A percentile compares a stretch with the other conserved stretches of the same genome.
Conservation (phyloP, 2,797 vertebrate genomes). For the Cheirogaleus major region DNA sequence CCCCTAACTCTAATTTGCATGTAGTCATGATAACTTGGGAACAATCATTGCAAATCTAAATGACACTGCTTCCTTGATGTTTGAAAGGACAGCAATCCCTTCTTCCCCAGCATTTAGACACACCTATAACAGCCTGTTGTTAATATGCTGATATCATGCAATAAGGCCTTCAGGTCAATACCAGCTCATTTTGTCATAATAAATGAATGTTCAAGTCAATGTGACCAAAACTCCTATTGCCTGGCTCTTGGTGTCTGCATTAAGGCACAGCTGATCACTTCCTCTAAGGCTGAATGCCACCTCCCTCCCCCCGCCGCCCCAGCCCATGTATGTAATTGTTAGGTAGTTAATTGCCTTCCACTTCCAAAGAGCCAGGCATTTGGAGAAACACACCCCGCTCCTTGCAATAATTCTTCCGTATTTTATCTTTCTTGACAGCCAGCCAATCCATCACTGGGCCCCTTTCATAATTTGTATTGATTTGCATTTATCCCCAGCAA, state of each 20-base stretch:
- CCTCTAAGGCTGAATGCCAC: background rate
- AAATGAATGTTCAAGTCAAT: conserved; percentile 46
- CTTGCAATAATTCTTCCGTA: background rate
- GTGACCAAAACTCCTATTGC: conserved; percentile 1
- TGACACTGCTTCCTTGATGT: conserved; percentile 39
- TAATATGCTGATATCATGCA: conserved; percentile 27
- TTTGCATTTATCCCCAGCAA: conserved; percentile 53
- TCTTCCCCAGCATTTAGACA: conserved; percentile 34
- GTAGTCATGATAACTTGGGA: background rate
- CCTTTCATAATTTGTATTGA: conserved; percentile 71
- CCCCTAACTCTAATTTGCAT: background rate
- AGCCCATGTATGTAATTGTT: background rate
- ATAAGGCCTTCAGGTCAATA: conserved; percentile 50
- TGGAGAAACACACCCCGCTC: background rate
- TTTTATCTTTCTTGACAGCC: conserved; percentile 65
- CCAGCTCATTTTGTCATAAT: conserved; percentile 59
- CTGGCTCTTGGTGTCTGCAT: background rate
- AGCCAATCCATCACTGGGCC: conserved; percentile 23
- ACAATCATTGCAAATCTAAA: background rate
- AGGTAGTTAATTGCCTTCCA: conserved; percentile 53
- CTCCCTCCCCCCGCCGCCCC: background rate
- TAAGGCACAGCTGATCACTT: conserved; percentile 43
- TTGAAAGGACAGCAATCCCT: conserved; percentile 49
- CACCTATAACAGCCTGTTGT: conserved; percentile 22
- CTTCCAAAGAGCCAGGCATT: conserved; percentile 13